Evolutionary conservation across 2,113 vertebrate species (phyloP), one percentile per base, ranked within the genome.

Genomic region (Notarius quadriscutis): DNA sequence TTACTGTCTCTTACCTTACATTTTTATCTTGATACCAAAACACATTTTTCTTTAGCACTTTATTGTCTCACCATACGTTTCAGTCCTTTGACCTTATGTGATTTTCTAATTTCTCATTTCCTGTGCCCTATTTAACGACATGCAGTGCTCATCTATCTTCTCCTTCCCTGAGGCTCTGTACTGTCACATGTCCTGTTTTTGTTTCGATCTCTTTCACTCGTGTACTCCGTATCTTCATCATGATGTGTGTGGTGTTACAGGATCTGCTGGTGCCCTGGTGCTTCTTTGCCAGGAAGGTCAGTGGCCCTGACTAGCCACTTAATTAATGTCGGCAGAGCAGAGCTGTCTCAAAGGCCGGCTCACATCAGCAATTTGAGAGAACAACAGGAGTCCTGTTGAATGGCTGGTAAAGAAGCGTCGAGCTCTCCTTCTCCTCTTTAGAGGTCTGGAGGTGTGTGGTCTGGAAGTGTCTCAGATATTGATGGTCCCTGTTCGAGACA

Each of bases 291-390:
- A 91, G 87, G 80, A 53, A 74, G 81, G 63, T 84, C 89, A 80
- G 83, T 65, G 86, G 86, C 87, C 84, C 65, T 50, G 79, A 89
- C 87, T 90, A 84, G 69, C 84, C 79, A 62, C 89, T 89, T 93
- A 93, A 94, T 94, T 91, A 93, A 94, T 92, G 91, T 92, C 83
- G 78, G 89, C 89, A 89, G 90, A 91, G 91, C 91, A 91, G 89
- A 90, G 92, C 92, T 91, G 91, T 89, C 88, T 93, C 86, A 92
- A 90, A 87, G 89, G 86, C 72, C 55, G 55, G 55, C 90, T 90
- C 82, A 87, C 87, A 90, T 87, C 83, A 71, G 89, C 90, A 88
- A 87, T 88, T 88, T 88, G 91, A 9, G 78, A 90, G 92, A 93
- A 94, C 91, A 94, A 94, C 92, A 90, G 89, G 80, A 87, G 88